Evolutionary conservation across 1,140 invertebrate species (phyloP), one percentile per base, ranked within the genome.

Genomic region (Brachionus manjavacas): DNA sequence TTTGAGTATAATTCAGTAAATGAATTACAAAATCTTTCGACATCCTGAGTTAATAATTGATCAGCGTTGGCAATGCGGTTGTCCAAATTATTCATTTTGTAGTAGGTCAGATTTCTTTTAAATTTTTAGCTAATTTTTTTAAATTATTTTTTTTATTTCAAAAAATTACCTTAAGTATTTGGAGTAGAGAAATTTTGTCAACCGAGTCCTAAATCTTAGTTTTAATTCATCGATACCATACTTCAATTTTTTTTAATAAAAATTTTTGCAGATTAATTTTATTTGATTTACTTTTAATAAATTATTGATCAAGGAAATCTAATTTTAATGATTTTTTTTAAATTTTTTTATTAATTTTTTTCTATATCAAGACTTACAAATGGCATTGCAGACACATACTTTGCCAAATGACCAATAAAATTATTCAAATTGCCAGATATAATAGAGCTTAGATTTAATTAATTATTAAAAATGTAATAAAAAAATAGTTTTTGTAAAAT

Each of bases 21-120:
- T 85, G 95, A 94, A 86, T 96, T 94, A 89, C 96, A 98, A 90
- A 99, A 98, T 89, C 96, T 96, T 88, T 99, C 96, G 3, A 99
- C 94, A 89, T 99, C 97, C 12, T 94, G 95, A 6, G 96, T 98
- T 52, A 99, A 90, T 25, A 99, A 91, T 88, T 99, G 97, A 91
- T 99, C 97, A 16, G 96, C 94, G 91, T 99, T 99, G 4, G 95
- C 92, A 89, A 98, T 97, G 87, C 95, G 91, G 86, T 94, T 96
- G 88, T 98, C 96, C 86, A 98, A 91, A 91, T 97, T 97, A 84
- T 93, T 94, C 93, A 99, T 96, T 91, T 97, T 95, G 89, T 99
- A 99, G 89, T 96, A 99, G 1, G 96, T 99, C 87, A 96, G 96
- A 64, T 94, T 94, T 86, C 94, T 95, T n/a, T 91, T 91, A 87